These are phyloP conservation scores for Zonotrichia albicollis DNA, from an alignment of 2,797 vertebrate species.

Conservation along the genomic window DNA sequence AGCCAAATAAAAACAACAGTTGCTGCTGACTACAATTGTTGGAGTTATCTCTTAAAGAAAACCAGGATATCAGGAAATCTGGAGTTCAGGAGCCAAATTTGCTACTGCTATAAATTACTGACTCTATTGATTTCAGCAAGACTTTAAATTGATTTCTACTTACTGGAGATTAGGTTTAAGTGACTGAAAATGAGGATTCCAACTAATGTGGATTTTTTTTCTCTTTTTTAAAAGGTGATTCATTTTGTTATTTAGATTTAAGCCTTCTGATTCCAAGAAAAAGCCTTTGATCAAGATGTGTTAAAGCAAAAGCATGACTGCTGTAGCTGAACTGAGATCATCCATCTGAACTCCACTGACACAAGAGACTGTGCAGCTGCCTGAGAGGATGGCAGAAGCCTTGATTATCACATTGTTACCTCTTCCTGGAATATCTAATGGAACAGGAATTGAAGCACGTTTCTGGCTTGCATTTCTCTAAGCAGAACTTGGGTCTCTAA, in stretches of 20 bases:
- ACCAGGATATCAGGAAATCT: background rate
- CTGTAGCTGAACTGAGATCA: background rate
- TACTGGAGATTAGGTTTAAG: conserved; percentile 35
- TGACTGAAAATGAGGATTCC: conserved; percentile 46
- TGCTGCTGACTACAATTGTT: background rate
- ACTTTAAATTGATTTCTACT: conserved; percentile 42
- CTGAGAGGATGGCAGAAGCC: background rate
- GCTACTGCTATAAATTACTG: background rate
- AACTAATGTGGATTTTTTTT: background rate
- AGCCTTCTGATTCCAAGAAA: conserved; percentile 24
- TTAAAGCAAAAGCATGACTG: background rate
- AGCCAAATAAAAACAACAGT: conserved; percentile 15
- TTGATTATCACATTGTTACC: background rate
- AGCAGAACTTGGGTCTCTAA: background rate
- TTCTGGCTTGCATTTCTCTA: background rate
- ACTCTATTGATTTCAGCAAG: conserved; percentile 25
- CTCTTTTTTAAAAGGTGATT: background rate
- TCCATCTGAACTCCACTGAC: background rate
- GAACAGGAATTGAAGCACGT: background rate
- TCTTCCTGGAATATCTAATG: background rate
- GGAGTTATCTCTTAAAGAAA: background rate
- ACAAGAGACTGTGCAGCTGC: background rate
- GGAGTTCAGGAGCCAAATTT: conserved; percentile 13
- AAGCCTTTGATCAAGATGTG: conserved; percentile 7
- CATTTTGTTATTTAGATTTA: conserved; percentile 24